Evolutionary conservation across 2,113 vertebrate species (phyloP).

Genomic region (Aegithalos caudatus): DNA sequence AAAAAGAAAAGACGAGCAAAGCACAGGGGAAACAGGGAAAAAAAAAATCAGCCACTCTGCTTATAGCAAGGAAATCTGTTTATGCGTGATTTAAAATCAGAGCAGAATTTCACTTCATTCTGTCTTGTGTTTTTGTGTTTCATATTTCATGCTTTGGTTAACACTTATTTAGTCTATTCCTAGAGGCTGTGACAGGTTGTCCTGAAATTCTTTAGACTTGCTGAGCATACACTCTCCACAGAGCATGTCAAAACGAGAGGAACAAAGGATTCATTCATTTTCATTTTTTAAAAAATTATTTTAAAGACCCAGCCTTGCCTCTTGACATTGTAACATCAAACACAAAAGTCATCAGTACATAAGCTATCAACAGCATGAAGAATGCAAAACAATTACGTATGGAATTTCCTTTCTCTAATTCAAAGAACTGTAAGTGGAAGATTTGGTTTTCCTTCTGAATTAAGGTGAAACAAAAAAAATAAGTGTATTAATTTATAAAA

Average conservation of each 20-base stretch:
- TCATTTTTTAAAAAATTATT: neutral
- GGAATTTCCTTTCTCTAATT: neutral
- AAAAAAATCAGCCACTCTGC: neutral
- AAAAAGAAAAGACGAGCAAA: neutral
- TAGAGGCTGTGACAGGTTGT: conserved; percentile 33
- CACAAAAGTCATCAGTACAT: neutral
- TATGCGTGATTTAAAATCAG: conserved; percentile 39
- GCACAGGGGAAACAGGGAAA: neutral
- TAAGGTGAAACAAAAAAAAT: neutral
- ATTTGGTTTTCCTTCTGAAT: neutral
- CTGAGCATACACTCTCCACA: neutral
- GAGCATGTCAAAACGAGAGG: neutral
- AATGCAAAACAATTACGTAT: neutral
- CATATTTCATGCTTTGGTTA: conserved; percentile 60
- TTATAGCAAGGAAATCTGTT: conserved; percentile 5
- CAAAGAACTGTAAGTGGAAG: neutral
- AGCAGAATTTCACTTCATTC: conserved; percentile 51
- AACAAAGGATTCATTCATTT: conserved; percentile 11
- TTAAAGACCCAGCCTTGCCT: neutral
- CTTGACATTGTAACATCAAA: neutral
- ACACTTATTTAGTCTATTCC: conserved; percentile 25
- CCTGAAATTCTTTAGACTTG: conserved; percentile 28
- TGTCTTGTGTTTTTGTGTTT: conserved; percentile 35
- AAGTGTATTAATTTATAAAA: accelerated
- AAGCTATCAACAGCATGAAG: neutral